Percentiles rank a stretch among this genome's conserved stretches.
Evolutionary conservation across 2,113 vertebrate species (phyloP).

Genomic region (Galemys pyrenaicus): DNA sequence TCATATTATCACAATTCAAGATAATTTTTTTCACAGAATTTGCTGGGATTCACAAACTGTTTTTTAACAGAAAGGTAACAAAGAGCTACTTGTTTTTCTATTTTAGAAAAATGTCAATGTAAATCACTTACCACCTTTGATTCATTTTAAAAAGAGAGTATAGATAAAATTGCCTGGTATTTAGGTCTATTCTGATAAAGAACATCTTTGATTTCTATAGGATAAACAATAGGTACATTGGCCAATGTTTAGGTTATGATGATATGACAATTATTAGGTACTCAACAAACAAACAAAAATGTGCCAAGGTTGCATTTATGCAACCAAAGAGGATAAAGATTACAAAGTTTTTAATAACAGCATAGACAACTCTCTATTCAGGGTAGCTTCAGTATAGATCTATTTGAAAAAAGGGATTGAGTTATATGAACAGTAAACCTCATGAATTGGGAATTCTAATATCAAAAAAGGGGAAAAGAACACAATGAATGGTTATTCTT

Average conservation of each 20-base stretch:
- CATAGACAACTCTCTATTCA: conserved; percentile 17
- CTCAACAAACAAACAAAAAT: conserved; percentile 16
- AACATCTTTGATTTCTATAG: conserved; percentile 27
- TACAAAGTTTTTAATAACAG: conserved; percentile 17
- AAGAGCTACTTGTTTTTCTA: background rate
- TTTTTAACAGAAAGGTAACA: background rate
- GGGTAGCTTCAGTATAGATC: background rate
- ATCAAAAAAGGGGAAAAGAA: background rate
- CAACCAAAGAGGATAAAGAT: background rate
- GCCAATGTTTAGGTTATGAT: conserved; percentile 23
- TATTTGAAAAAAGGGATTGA: conserved; percentile 22
- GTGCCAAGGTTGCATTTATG: background rate
- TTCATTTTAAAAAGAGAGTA: background rate
- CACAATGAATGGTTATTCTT: background rate
- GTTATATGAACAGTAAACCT: conserved; percentile 29
- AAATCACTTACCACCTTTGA: conserved; percentile 62
- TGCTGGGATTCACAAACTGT: conserved; percentile 1
- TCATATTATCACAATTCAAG: conserved; percentile 37
- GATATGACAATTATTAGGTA: conserved; percentile 18
- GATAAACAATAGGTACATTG: conserved; percentile 41
- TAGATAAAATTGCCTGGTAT: background rate
- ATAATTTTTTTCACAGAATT: conserved; percentile 44
- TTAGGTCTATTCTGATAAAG: conserved; percentile 40
- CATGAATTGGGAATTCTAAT: conserved; percentile 5
- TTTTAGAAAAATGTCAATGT: conserved; percentile 45